Base-by-base conservation (phyloP, 2,888 invertebrate species). In the Drosophila pullipes region DNA sequence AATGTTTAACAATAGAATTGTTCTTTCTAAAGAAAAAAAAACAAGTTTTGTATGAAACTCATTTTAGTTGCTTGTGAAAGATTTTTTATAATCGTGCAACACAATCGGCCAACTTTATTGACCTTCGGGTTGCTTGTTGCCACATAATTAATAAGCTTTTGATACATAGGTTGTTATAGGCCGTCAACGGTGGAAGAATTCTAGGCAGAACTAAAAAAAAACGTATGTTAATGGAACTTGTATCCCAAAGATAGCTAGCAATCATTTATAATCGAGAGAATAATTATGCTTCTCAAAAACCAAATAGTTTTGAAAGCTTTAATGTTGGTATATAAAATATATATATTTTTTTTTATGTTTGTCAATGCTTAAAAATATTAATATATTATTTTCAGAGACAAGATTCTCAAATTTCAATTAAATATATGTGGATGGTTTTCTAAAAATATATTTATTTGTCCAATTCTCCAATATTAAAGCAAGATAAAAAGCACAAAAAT, bases 101-200 rank as follows among this genome's bases (percentile, higher is more conserved):
- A 63, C 52, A 68, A 67, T 70, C 64, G 60, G 13, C 41, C 55
- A 62, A 72, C 63, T 76, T 60, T 72, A 72, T 76, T 72, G 55
- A 76, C 59, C 72, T 63, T 76, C 67, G 52, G 33, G 10, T 63
- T 39, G 35, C 73, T 44, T 53, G 39, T 53, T 53, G 66, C 35
- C 53, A 53, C 30, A 67, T 69, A 69, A 59, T 69, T 68, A 30
- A 53, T 30, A 54, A 61, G 37, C 53, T 54, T 37, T 31, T 53
- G 11, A 30, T 31, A 53, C 53, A 37, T 35, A 18, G 33, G 47
- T 63, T 37, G n/a, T 52, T 61, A 11, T 22, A 44, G 31, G 22
- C 30, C 10, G 59, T 37, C 60, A 49, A 13, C 10, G 3, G 9
- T 52, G n/a, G 7, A 52, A 7, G 30, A 39, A 25, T 37, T 59